Evolutionary conservation across 2,888 invertebrate species (phyloP), one percentile per base, ranked within the genome.

Genomic region (Dynastes hyllus): DNA sequence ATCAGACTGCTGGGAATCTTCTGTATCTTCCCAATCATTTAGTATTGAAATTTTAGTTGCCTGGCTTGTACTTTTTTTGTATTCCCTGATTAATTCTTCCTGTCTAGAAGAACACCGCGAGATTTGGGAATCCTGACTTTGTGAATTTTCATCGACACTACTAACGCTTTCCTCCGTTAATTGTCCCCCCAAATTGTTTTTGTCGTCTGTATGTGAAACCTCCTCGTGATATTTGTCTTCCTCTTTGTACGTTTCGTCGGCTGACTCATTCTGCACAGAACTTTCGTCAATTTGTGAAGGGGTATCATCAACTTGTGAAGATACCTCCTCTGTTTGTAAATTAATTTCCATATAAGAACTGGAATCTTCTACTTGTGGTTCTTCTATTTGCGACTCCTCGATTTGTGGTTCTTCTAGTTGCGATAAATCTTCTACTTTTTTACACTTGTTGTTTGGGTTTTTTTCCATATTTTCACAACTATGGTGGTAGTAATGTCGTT

Each of bases 11-110:
- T 89, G 89, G 2, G 89, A 89, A 83, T 89, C 89, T 29, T 79
- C 78, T 0, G 89, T 89, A 81, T 89, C 89, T 73, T 88, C 88
- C 89, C 89, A 89, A 81, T 89, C 89, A 55, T 89, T 88, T 32
- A 89, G 81, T 75, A 89, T 88, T 6, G 84, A 81, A 67, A 85
- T 86, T 82, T 85, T 86, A 5, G 87, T 80, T 53, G 55, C 66
- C 16, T 75, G 70, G 16, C 67, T 79, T n/a, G 66, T 32, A 27
- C n/a, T 32, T 53, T 76, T 76, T 13, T 76, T 76, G 11, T 63
- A 53, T 5, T 76, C 76, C 2, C 65, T 51, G 11, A 75, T 75
- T 27, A 65, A 11, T 40, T 55, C 77, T 58, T 77, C 69, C n/a
- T 70, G 66, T 29, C 53, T 61, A 50, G 78, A 73, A 5, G 78